A percentile compares a stretch with the other conserved stretches of the same genome.
Evolutionary conservation across 2,888 invertebrate genomes (phyloP).

Genomic region (Melanotus villosus): DNA sequence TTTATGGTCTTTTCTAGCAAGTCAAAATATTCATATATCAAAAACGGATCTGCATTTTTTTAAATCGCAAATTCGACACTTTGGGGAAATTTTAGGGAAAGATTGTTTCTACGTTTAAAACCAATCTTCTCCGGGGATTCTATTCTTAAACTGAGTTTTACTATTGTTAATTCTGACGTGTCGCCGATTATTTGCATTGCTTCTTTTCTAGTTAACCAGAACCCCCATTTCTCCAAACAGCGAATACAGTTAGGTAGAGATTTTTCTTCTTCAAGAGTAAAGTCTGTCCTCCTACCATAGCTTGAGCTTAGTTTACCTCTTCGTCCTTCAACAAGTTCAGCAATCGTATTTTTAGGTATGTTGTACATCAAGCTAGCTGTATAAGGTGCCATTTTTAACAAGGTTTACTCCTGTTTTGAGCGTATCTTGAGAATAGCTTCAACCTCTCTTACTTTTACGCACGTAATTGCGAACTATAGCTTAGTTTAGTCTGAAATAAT

Average conservation of each 20-base stretch:
- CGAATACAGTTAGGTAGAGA: slow-evolving; percentile 54
- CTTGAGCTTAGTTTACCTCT: slow-evolving; percentile 38
- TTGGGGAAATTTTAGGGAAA: slow-evolving; percentile 53
- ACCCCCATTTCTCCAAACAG: slow-evolving; percentile 59
- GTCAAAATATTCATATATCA: slow-evolving; percentile 49
- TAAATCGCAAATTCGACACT: slow-evolving; percentile 51
- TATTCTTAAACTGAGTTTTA: slow-evolving; percentile 53
- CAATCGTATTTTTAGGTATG: slow-evolving; percentile 36
- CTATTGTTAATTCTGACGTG: slow-evolving; percentile 50
- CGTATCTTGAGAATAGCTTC: too few relatives aligned
- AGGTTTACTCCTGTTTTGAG: slow-evolving; percentile 31
- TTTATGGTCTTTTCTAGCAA: too few relatives aligned
- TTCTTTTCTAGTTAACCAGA: slow-evolving; percentile 59
- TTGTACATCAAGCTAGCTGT: slow-evolving; percentile 38
- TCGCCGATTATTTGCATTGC: slow-evolving; percentile 55
- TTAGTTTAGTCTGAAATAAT: too few relatives aligned
- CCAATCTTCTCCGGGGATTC: slow-evolving; percentile 54
- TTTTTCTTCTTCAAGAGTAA: too few relatives aligned
- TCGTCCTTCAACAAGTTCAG: slow-evolving; percentile 38
- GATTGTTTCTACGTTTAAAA: slow-evolving; percentile 51
- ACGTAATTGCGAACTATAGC: too few relatives aligned
- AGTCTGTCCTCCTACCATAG: slow-evolving; percentile 34
- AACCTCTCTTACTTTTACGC: too few relatives aligned
- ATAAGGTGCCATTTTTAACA: slow-evolving; percentile 35
- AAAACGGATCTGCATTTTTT: slow-evolving; percentile 51